Percentiles rank a stretch among this genome's conserved stretches.
phyloP scores from a whole-genome alignment of 2,797 vertebrate species.

The Lutjanus campechanus region DNA sequence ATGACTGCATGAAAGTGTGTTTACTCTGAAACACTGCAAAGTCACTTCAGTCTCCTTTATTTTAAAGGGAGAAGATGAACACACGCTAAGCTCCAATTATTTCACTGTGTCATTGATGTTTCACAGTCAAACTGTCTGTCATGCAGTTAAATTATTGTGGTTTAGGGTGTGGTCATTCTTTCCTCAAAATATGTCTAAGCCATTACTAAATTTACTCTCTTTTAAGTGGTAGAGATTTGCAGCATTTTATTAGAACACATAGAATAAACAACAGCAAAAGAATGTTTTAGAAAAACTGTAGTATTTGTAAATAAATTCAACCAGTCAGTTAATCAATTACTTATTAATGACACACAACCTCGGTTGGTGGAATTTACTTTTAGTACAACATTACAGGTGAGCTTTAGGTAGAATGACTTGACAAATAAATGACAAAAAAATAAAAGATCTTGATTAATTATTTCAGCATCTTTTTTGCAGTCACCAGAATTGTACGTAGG shows the following conservation, averaged over 20 bases:
- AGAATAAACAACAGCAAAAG: too few relatives aligned
- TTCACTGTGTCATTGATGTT: background rate
- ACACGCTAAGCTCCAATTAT: background rate
- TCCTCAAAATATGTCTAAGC: background rate
- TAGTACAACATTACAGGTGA: too few relatives aligned
- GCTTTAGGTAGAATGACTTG: background rate
- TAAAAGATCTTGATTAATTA: too few relatives aligned
- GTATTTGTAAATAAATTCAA: too few relatives aligned
- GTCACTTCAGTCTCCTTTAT: background rate
- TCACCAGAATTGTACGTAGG: too few relatives aligned
- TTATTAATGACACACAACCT: too few relatives aligned
- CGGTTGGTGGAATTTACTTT: too few relatives aligned
- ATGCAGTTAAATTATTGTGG: background rate
- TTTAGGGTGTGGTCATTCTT: background rate
- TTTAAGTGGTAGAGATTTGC: background rate
- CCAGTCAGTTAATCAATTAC: too few relatives aligned
- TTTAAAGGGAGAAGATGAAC: background rate
- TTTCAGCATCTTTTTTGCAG: too few relatives aligned
- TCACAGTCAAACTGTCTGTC: background rate
- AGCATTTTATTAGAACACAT: background rate
- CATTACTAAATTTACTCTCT: background rate
- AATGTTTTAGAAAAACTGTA: too few relatives aligned
- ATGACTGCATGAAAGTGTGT: background rate
- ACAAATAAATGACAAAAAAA: background rate
- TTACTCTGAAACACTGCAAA: background rate